phyloP scores from a whole-genome alignment of 2,113 vertebrate species.

The Pogonocichla stellata region DNA sequence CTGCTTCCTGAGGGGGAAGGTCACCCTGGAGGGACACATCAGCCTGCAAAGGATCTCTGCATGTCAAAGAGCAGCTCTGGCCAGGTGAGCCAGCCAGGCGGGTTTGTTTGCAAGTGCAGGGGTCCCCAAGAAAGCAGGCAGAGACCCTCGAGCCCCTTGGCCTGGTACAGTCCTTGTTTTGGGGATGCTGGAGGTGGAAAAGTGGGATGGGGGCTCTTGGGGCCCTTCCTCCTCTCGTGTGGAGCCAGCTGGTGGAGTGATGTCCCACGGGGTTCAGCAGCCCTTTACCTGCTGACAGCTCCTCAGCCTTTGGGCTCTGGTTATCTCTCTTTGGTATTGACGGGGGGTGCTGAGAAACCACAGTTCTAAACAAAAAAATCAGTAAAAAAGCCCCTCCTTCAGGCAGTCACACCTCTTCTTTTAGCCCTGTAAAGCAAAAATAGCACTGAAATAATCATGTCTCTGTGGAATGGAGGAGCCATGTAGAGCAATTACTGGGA shows the following conservation, averaged over 20 bases:
- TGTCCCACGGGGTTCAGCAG: rapidly evolving
- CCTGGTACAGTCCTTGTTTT: not conserved
- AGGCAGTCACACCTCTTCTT: not conserved
- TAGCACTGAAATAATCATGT: not conserved
- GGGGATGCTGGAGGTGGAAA: not conserved
- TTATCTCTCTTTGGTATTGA: not conserved
- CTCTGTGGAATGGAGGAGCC: not conserved
- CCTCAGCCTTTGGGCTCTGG: not conserved
- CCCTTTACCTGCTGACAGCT: not conserved
- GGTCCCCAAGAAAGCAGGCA: not conserved
- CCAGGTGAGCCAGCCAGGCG: not conserved
- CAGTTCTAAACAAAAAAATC: not conserved
- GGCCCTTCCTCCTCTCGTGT: not conserved
- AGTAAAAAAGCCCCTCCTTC: not conserved
- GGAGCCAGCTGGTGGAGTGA: not conserved
- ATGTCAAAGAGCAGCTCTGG: not conserved
- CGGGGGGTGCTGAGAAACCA: not conserved
- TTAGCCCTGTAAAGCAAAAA: not conserved
- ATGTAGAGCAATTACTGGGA: not conserved
- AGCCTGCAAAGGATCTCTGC: not conserved
- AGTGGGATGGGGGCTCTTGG: rapidly evolving
- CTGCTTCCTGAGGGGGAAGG: not conserved
- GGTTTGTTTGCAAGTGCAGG: not conserved
- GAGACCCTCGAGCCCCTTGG: not conserved
- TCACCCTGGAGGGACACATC: not conserved